Evolutionary conservation across 2,888 invertebrate species (phyloP).

Genomic region (Bhutanitis thaidina): DNA sequence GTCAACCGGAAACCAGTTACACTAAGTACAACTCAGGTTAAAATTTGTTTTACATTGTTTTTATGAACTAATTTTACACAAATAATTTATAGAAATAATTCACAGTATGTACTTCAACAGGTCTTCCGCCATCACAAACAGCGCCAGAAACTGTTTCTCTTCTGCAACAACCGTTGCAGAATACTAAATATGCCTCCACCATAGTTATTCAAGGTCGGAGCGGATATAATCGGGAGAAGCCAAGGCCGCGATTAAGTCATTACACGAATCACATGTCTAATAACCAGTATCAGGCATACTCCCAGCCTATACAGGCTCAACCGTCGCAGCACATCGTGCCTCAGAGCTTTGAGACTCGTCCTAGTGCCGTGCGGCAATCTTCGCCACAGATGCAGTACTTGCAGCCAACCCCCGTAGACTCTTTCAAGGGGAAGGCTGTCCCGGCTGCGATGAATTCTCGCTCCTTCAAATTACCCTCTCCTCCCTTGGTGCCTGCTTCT

Average conservation of each 20-base stretch:
- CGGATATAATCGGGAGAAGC: slow-evolving; percentile 58
- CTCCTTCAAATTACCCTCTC: slow-evolving; percentile 73
- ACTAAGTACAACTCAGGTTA: slow-evolving; percentile 60
- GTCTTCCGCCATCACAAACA: slow-evolving; percentile 69
- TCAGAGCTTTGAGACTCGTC: slow-evolving; percentile 28
- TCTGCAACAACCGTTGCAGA: slow-evolving; percentile 64
- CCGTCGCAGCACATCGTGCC: slow-evolving; percentile 25
- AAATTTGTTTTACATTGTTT: slow-evolving; percentile 19
- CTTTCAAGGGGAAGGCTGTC: slow-evolving; percentile 51
- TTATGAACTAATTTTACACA: slow-evolving; percentile 2
- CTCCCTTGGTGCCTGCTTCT: slow-evolving; percentile 52
- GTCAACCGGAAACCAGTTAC: slow-evolving; percentile 52
- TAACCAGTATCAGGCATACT: slow-evolving; percentile 49
- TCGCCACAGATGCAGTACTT: slow-evolving; percentile 59
- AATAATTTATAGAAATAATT: background rate
- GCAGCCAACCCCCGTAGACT: slow-evolving; percentile 45
- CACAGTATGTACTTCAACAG: slow-evolving; percentile 24
- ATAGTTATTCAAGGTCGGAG: slow-evolving; percentile 58
- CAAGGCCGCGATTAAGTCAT: slow-evolving; percentile 48
- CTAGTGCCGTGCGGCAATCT: slow-evolving; percentile 28
- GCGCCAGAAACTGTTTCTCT: slow-evolving; percentile 74
- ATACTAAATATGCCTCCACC: slow-evolving; percentile 57
- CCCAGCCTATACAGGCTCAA: slow-evolving; percentile 33
- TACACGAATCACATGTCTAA: slow-evolving; percentile 40
- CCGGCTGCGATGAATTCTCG: slow-evolving; percentile 36